Evolutionary conservation across 1,140 invertebrate species (phyloP).

Genomic region (Rhyzopertha dominica): DNA sequence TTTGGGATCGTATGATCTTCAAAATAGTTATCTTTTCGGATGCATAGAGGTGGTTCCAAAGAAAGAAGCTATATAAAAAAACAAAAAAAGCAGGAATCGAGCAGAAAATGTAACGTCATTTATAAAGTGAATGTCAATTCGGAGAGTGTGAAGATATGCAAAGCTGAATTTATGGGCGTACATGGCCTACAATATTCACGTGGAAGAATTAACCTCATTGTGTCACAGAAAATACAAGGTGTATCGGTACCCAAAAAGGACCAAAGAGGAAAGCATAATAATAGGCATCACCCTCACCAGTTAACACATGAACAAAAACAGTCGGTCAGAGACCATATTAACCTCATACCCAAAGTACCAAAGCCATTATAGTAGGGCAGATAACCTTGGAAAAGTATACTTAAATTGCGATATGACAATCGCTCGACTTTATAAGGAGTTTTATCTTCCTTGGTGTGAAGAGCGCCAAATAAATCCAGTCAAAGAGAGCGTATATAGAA

Average conservation of each 20-base stretch:
- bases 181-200: conserved; percentile 12
- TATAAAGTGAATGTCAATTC: conserved; percentile 10
- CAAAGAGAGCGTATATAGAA: conserved; percentile 3
- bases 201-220: conserved; percentile 4
- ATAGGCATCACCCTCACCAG: no score
- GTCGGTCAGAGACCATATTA: no score
- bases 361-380: no score
- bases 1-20: conserved; percentile 11
- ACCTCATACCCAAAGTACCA: no score
- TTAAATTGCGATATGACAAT: no score
- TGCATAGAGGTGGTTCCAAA: conserved; percentile 10
- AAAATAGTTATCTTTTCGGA: conserved; percentile 17
- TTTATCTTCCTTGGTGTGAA: conserved; percentile 8
- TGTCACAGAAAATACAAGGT: neutral
- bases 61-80: conserved; percentile 11
- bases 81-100: conserved; percentile 12
- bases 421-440: neutral
- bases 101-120: conserved; percentile 6
- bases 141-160: conserved; percentile 7
- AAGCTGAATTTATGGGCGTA: conserved; percentile 12
- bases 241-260: neutral
- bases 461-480: conserved; percentile 2
- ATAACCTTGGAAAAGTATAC: no score
- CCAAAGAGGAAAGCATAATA: no score
- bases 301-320: no score